phyloP scores from a whole-genome alignment of 2,113 vertebrate genomes.

The Galeopterus variegatus region DNA sequence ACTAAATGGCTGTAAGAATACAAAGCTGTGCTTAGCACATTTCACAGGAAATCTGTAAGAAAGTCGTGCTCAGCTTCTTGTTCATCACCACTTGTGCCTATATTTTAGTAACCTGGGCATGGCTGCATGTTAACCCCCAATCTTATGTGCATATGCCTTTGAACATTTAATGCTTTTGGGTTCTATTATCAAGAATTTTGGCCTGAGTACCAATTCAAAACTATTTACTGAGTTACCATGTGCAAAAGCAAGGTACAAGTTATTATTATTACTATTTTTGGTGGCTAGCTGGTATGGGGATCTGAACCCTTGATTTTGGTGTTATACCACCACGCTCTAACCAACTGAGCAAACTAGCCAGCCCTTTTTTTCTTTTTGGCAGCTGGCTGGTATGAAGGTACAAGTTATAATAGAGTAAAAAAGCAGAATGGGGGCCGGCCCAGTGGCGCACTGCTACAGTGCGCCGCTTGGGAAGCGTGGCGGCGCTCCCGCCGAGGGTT shows the following conservation, averaged over 20 bases:
- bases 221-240: background rate
- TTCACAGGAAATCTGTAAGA: background rate
- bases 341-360: too few relatives aligned
- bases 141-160: background rate
- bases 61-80: constrained; percentile 6
- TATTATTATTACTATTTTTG: too few relatives aligned
- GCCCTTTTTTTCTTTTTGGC: too few relatives aligned
- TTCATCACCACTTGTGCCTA: background rate
- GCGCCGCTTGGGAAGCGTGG: too few relatives aligned
- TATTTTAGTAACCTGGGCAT: background rate
- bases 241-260: background rate
- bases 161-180: background rate
- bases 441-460: too few relatives aligned
- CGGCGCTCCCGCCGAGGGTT: too few relatives aligned
- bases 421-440: too few relatives aligned
- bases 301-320: too few relatives aligned
- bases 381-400: too few relatives aligned
- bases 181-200: background rate
- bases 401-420: too few relatives aligned
- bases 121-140: background rate
- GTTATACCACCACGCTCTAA: too few relatives aligned
- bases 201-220: background rate
- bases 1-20: background rate
- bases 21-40: background rate
- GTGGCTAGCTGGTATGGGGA: too few relatives aligned